Evolutionary conservation across 2,113 vertebrate genomes (phyloP), one percentile per base, ranked within the genome.

Genomic region (Regulus satrapa): DNA sequence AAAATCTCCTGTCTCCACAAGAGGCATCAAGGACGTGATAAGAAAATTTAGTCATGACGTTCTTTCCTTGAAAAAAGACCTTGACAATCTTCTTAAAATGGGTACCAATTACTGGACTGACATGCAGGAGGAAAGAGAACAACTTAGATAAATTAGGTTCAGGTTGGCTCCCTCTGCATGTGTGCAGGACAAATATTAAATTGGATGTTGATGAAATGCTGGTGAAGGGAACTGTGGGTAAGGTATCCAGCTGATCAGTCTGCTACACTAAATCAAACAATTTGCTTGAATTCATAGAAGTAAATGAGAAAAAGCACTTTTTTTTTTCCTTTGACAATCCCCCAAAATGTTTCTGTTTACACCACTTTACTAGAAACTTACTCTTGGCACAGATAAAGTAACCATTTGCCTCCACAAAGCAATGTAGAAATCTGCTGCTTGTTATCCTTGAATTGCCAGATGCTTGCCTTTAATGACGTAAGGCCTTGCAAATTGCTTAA

Each of bases 331-430:
- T 92, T 94, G 77, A 95, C 92, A 93, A 76, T 85, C 81, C 32
- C 75, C 78, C 56, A 97, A 90, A 97, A 97, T 96, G 87, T 97
- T 97, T 96, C 96, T 92, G 56, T 97, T 97, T 97, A 96, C 76
- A 96, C 85, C 85, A 88, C 95, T 97, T 97, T 97, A 95, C 96
- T 97, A 85, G 87, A 94, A 96, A 95, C 94, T 94, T 94, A 95
- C 89, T 98, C 94, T 95, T 96, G 96, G 97, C 97, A 97, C 89
- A 96, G 97, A 97, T 97, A 97, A 97, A 97, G 89, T 96, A 97
- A 97, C 95, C 87, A 96, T 97, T 98, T 97, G 89, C 88, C 87
- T 96, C 73, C 82, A 96, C 71, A 98, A 97, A 96, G 92, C 62
- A 68, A 96, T 94, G 91, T 79, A 96, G 85, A 98, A 98, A 97